These are phyloP conservation scores for Leucoma salicis DNA, from an alignment of 2,888 invertebrate species.

Conservation along the genomic window DNA sequence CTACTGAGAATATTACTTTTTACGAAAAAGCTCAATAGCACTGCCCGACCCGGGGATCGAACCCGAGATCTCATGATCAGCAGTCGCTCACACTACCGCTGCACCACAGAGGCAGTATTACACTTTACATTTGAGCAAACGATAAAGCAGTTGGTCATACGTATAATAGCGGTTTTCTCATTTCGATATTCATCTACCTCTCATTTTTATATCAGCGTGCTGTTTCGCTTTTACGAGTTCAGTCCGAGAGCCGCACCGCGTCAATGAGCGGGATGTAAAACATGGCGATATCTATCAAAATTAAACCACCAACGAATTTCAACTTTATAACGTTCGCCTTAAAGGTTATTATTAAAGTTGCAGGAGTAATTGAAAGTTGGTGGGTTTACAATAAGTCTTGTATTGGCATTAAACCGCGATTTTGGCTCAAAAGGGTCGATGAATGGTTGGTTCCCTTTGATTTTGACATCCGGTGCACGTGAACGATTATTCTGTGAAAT, in stretches of 20 bases:
- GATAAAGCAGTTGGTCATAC: conserved; percentile 41
- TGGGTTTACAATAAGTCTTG: conserved; percentile 55
- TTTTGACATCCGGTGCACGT: conserved; percentile 74
- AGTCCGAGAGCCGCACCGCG: conserved; percentile 52
- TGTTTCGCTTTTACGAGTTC: conserved; percentile 74
- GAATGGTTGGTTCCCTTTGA: conserved; percentile 65
- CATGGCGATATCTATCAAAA: conserved; percentile 40
- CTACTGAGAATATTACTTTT: too few relatives aligned
- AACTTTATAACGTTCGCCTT: conserved; percentile 33
- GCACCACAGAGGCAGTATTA: too few relatives aligned
- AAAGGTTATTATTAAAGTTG: conserved; percentile 22
- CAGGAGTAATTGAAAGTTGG: conserved; percentile 28
- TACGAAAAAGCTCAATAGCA: too few relatives aligned
- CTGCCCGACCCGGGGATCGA: too few relatives aligned
- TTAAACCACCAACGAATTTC: conserved; percentile 28
- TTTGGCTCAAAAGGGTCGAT: conserved; percentile 56
- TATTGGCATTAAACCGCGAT: conserved; percentile 67
- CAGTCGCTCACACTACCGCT: too few relatives aligned
- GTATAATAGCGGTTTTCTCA: conserved; percentile 68
- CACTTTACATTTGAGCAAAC: conserved; percentile 24
- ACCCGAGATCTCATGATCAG: too few relatives aligned
- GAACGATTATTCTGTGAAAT: conserved; percentile 51
- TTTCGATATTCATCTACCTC: conserved; percentile 72
- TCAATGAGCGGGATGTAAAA: conserved; percentile 60
- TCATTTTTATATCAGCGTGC: conserved; percentile 67